Base-by-base conservation (phyloP, 2,113 vertebrate genomes). In the Albula glossodonta region DNA sequence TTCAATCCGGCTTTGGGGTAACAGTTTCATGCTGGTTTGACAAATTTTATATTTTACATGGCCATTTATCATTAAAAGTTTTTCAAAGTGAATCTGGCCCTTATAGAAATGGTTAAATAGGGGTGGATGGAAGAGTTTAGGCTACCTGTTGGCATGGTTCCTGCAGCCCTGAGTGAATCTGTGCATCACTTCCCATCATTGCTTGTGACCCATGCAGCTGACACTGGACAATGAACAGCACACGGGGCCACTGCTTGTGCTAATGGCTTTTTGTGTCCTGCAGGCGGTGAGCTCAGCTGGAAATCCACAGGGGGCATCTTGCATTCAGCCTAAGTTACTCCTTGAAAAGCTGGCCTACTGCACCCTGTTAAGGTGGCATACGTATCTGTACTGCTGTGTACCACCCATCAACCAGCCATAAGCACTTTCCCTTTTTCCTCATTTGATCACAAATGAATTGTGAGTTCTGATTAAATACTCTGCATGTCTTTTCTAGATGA, bases 151-250 rank as follows among this genome's bases (percentile, higher is more conserved):
- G 7, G n/a, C 70, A 13, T 11, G n/a, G 22, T 53, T 12, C 50
- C 12, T 7, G 51, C 80, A 52, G 80, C 50, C 51, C 80, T n/a
- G 22, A 53, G 80, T 53, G 80, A 52, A n/a, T 17, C 80, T 10
- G 80, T 81, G 80, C 51, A n/a, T 81, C 50, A 52, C 5, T 13
- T 52, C 80, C 51, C n/a, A 52, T 81, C 80, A 3, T n/a, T 53
- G 50, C 49, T 81, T 9, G 8, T 81, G 80, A 81, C 80, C 80
- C 80, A 11, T 52, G 80, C 80, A 25, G 80, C 80, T 53, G 51
- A 81, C 80, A n/a, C 80, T 19, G n/a, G 80, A 52, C 80, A 12
- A 81, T 81, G 80, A 81, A 51, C 51, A 50, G n/a, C 80, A 22
- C 80, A 81, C 11, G 15, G 80, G 19, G 78, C 0, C 19, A 81